Percentiles rank a stretch among this genome's conserved stretches.
phyloP scores from a whole-genome alignment of 1,140 invertebrate species.

The Dinothrombium tinctorium region DNA sequence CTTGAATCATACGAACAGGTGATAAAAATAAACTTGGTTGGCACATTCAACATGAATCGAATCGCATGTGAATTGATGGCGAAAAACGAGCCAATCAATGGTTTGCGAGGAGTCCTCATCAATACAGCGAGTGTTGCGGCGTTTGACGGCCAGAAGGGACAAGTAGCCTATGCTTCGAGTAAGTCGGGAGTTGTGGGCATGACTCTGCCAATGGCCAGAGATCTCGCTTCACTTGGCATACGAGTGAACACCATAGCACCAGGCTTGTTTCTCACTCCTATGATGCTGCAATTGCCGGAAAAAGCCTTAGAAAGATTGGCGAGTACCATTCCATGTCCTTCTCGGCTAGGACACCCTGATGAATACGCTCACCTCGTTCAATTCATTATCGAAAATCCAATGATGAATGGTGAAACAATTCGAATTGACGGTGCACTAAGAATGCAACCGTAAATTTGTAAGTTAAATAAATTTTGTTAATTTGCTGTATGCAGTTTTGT shows the following conservation, averaged over 20 bases:
- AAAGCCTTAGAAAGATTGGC: conserved; percentile 29
- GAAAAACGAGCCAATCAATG: conserved; percentile 49
- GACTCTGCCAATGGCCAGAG: conserved; percentile 28
- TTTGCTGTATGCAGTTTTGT: too few species aligned
- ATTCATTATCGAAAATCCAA: conserved; percentile 62
- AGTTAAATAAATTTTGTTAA: too few species aligned
- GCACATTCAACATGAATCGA: conserved; percentile 83
- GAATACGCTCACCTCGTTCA: conserved; percentile 74
- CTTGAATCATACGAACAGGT: conserved; percentile 29
- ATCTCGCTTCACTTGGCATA: conserved; percentile 25
- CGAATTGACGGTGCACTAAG: conserved; percentile 66
- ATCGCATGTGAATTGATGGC: conserved; percentile 52
- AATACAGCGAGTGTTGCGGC: conserved; percentile 91
- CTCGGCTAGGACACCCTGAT: conserved; percentile 55
- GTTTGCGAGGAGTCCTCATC: conserved; percentile 69
- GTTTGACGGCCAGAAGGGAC: conserved; percentile 86
- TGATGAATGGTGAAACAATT: conserved; percentile 84
- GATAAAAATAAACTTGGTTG: conserved; percentile 70
- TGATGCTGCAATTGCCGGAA: conserved; percentile 21
- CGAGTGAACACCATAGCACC: conserved; percentile 30
- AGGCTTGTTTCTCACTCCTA: conserved; percentile 28
- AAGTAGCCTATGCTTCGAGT: conserved; percentile 35
- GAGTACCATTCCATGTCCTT: conserved; percentile 60
- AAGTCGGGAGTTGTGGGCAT: conserved; percentile 29
- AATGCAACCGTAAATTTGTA: too few species aligned